Evolutionary conservation across 2,113 vertebrate genomes (phyloP).

Genomic region (Mormyrus lacerda): DNA sequence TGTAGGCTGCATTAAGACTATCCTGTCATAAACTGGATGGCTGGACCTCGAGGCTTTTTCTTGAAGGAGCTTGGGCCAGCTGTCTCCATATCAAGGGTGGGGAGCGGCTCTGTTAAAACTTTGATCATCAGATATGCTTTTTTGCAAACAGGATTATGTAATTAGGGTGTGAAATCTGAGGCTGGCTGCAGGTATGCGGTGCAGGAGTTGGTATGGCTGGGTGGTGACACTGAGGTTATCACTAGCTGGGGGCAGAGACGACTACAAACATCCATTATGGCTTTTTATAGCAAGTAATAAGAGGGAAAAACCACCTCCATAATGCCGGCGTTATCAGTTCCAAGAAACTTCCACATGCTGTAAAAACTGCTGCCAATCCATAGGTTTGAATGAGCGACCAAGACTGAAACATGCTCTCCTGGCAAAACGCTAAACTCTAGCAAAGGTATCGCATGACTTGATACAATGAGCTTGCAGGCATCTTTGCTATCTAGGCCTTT

Average conservation of each 20-base stretch:
- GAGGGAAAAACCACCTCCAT: neutral
- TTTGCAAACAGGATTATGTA: neutral
- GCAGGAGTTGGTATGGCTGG: neutral
- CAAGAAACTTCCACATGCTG: neutral
- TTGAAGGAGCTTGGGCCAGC: neutral
- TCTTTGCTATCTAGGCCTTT: neutral
- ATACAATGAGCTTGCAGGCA: neutral
- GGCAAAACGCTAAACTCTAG: neutral
- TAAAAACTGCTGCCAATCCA: neutral
- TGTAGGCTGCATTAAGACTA: neutral
- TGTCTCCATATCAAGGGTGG: neutral
- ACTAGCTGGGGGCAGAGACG: neutral
- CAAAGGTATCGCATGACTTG: neutral
- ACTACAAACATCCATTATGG: neutral
- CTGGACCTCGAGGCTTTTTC: neutral
- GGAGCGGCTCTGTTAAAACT: neutral
- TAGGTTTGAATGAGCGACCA: neutral
- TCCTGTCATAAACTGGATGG: neutral
- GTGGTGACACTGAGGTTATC: neutral
- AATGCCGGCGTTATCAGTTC: neutral
- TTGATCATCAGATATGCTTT: neutral
- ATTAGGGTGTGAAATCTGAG: neutral
- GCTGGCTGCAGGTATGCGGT: neutral
- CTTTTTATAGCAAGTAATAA: constrained; percentile 9
- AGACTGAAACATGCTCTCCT: neutral